Evolutionary conservation across 2,113 vertebrate species (phyloP).

Genomic region (Pontoporia blainvillei): DNA sequence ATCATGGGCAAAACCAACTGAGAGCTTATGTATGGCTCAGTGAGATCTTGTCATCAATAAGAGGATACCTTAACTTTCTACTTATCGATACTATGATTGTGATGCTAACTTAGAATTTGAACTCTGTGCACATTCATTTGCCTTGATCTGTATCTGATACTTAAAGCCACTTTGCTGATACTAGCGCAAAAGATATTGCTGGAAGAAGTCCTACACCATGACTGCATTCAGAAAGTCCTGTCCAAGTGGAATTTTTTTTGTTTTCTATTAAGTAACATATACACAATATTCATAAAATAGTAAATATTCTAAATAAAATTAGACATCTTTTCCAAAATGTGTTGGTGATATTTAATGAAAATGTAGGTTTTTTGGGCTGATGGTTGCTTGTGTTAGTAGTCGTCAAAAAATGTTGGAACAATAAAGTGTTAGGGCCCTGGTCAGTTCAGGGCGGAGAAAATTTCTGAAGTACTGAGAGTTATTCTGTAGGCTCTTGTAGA

Average conservation of each 20-base stretch:
- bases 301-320: slow-evolving; percentile 3
- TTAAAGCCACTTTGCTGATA: not conserved
- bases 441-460: not conserved
- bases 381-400: not conserved
- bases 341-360: not conserved
- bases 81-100: not conserved
- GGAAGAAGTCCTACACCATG: not conserved
- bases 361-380: not conserved
- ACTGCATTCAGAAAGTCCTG: not conserved
- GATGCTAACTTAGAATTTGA: not conserved
- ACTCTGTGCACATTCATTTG: not conserved
- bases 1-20: not conserved
- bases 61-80: not conserved
- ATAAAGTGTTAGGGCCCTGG: not conserved
- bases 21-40: not conserved
- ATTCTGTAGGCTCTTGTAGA: not conserved
- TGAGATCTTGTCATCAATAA: not conserved
- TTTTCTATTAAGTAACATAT: not conserved
- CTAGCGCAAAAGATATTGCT: not conserved
- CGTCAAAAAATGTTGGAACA: not conserved
- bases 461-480: not conserved
- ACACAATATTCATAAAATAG: not conserved
- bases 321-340: not conserved
- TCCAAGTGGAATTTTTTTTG: not conserved
- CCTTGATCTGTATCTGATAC: not conserved